Evolutionary conservation across 2,888 invertebrate genomes (phyloP).

Genomic region (Ophonus ardosiacus): DNA sequence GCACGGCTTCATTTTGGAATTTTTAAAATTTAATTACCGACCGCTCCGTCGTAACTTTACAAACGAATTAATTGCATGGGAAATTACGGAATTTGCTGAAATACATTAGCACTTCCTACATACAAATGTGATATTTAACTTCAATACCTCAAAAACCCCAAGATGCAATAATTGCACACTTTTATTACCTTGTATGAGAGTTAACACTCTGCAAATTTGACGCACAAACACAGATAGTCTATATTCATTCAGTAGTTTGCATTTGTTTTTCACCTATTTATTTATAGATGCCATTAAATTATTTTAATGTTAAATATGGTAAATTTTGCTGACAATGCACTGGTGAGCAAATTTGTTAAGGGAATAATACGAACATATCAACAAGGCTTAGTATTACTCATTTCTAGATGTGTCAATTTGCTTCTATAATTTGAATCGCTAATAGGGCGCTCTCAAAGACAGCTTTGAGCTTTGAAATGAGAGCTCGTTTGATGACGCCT

Average conservation of each 20-base stretch:
- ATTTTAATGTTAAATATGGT: too few species aligned
- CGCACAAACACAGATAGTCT: not conserved
- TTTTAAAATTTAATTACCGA: slow-evolving; percentile 48
- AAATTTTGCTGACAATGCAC: too few species aligned
- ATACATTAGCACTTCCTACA: slow-evolving; percentile 28
- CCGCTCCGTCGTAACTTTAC: not conserved
- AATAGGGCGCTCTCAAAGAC: too few species aligned
- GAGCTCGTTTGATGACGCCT: too few species aligned
- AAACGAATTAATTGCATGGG: slow-evolving; percentile 38
- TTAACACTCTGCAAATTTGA: slow-evolving; percentile 19
- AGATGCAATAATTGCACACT: not conserved
- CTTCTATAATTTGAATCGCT: too few species aligned
- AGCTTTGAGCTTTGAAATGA: too few species aligned
- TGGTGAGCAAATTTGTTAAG: too few species aligned
- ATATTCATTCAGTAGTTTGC: not conserved
- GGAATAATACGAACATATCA: too few species aligned
- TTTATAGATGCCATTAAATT: not conserved
- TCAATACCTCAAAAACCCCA: slow-evolving; percentile 13
- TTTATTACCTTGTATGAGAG: slow-evolving; percentile 6
- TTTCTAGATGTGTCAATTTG: too few species aligned
- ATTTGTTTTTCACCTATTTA: not conserved
- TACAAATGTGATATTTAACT: slow-evolving; percentile 13
- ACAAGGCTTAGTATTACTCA: too few species aligned
- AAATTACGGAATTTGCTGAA: slow-evolving; percentile 6
- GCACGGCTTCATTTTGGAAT: slow-evolving; percentile 47